Evolutionary conservation across 2,888 invertebrate genomes (phyloP), one percentile per base, ranked within the genome.

Genomic region (Allophyes oxyacanthae): DNA sequence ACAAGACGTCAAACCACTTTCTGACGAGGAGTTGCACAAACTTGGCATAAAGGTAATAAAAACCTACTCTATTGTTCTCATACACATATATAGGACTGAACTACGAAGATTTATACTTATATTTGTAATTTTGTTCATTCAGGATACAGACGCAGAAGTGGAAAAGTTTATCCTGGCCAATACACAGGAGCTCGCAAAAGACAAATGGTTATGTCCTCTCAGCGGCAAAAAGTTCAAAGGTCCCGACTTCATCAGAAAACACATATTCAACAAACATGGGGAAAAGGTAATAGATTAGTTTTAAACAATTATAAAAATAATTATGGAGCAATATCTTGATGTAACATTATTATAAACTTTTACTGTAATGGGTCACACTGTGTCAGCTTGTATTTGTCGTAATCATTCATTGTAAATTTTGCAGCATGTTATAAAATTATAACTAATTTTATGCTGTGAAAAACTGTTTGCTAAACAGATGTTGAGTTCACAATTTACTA

Each of bases 221-320:
- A 99, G 99, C 52, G 99, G 99, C 0, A 99, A 99, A 89, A 99
- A 99, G 88, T 99, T 99, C 92, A 99, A 99, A 87, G 97, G 99
- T 0, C 99, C 99, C 0, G 99, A 99, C 87, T 99, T 99, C 90
- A 99, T 99, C 28, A 96, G 98, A 61, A 99, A 99, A 86, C 99
- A 99, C 87, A 99, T 99, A 69, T 97, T 98, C 84, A 99, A 99
- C 88, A 99, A 99, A 84, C 99, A 99, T 83, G 97, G 91, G 0
- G 99, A 99, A 82, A 99, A 99, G 92, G 97, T 94, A 83, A 72
- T 13, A 38, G 2, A 37, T 15, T 38, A 11, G 9, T n/a, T n/a
- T 20, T n/a, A n/a, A n/a, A n/a, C n/a, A n/a, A n/a, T n/a, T n/a
- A n/a, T n/a, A n/a, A n/a, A n/a, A n/a, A n/a, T n/a, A n/a, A n/a